These are phyloP conservation scores for Smittia sp. DNA, from an alignment of 2,888 invertebrate genomes.

Conservation along the genomic window DNA sequence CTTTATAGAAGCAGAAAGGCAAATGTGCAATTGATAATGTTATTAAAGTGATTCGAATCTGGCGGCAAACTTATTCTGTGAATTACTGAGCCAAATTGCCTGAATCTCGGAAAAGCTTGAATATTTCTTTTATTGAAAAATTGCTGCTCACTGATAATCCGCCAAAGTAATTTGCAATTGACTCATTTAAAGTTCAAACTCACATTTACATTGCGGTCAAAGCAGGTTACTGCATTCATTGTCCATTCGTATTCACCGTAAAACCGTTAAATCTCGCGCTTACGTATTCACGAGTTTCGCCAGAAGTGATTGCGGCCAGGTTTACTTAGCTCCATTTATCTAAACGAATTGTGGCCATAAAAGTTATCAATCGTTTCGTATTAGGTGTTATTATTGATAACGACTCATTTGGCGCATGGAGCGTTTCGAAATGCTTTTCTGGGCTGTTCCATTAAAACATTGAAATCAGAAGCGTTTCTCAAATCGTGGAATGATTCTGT, in stretches of 20 bases:
- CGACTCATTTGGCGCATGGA: no score
- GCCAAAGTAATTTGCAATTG: neutral
- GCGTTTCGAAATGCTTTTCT: no score
- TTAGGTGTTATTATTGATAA: no score
- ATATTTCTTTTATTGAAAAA: neutral
- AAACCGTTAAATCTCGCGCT: neutral
- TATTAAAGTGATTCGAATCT: neutral
- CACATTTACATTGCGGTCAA: neutral
- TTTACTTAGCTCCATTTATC: no score
- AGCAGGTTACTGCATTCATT: neutral
- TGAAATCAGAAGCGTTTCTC: no score
- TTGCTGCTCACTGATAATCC: neutral
- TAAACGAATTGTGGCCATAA: no score
- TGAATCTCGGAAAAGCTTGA: neutral
- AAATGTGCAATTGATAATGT: neutral
- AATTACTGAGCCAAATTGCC: neutral
- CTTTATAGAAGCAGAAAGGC: neutral
- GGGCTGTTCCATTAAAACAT: no score
- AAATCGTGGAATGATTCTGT: no score
- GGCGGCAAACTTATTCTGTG: neutral
- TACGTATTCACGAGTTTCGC: neutral
- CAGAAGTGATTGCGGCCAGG: no score
- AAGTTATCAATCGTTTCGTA: no score
- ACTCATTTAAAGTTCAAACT: neutral
- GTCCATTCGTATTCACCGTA: neutral